phyloP scores from a whole-genome alignment of 2,888 invertebrate genomes.

The Chymomyza procnemis region DNA sequence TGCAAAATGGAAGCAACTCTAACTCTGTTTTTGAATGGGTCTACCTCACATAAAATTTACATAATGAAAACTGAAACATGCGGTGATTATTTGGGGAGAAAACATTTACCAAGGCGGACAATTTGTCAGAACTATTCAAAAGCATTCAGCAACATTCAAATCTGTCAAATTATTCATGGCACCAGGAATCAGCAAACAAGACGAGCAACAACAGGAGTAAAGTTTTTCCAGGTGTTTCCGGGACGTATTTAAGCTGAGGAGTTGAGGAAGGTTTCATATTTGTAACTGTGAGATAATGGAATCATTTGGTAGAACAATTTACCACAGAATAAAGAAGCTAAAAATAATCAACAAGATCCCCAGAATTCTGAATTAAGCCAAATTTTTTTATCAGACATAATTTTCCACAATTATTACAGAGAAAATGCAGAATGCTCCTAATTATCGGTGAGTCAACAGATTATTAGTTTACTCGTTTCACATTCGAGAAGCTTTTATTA shows the following conservation, averaged over 20 bases:
- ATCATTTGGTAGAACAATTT: neutral
- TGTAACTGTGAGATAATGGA: neutral
- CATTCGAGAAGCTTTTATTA: too few relatives aligned
- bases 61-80: conserved; percentile 32
- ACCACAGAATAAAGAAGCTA: too few relatives aligned
- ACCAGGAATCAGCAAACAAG: neutral
- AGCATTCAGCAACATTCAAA: neutral
- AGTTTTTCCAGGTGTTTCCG: neutral
- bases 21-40: neutral
- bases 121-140: conserved; percentile 25
- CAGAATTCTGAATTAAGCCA: too few relatives aligned
- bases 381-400: too few relatives aligned
- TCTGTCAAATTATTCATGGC: conserved; percentile 2
- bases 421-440: too few relatives aligned
- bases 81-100: conserved; percentile 29
- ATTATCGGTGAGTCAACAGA: too few relatives aligned
- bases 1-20: neutral
- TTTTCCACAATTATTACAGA: too few relatives aligned
- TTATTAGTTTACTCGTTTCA: too few relatives aligned
- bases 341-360: too few relatives aligned
- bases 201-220: neutral
- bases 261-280: neutral
- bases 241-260: neutral
- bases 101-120: conserved; percentile 39
- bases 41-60: conserved; percentile 25